phyloP scores from a whole-genome alignment of 2,797 vertebrate species.

The Eremophila alpestris region DNA sequence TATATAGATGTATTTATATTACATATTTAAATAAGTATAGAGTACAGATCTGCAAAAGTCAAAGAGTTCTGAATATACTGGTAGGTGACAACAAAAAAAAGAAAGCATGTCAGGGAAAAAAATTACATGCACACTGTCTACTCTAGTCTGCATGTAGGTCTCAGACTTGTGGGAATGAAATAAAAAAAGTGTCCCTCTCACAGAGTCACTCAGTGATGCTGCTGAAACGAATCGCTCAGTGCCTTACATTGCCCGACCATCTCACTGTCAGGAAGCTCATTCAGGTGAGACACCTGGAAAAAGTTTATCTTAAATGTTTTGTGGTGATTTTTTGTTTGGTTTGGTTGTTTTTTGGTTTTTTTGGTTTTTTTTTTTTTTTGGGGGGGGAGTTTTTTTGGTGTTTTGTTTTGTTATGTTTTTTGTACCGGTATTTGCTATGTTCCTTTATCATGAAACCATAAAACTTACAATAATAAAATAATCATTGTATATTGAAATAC shows the following conservation, averaged over 20 bases:
- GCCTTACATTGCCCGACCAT: conserved; percentile 87
- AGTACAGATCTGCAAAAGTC: background rate
- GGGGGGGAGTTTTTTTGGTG: too few relatives aligned
- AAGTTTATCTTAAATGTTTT: background rate
- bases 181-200: background rate
- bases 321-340: too few relatives aligned
- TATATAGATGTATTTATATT: background rate
- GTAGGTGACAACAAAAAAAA: background rate
- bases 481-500: background rate
- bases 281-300: conserved; percentile 82
- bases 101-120: background rate
- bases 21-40: background rate
- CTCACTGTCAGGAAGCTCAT: conserved; percentile 82
- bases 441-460: background rate
- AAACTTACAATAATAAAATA: background rate
- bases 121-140: background rate
- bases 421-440: background rate
- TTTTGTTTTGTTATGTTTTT: too few relatives aligned
- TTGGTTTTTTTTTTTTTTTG: too few relatives aligned
- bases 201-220: conserved; percentile 25
- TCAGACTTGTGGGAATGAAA: background rate
- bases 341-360: too few relatives aligned
- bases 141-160: background rate
- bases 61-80: background rate
- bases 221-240: conserved; percentile 62